Evolutionary conservation across 2,888 invertebrate genomes (phyloP), one percentile per base, ranked within the genome.

Genomic region (Saturnia pavonia): DNA sequence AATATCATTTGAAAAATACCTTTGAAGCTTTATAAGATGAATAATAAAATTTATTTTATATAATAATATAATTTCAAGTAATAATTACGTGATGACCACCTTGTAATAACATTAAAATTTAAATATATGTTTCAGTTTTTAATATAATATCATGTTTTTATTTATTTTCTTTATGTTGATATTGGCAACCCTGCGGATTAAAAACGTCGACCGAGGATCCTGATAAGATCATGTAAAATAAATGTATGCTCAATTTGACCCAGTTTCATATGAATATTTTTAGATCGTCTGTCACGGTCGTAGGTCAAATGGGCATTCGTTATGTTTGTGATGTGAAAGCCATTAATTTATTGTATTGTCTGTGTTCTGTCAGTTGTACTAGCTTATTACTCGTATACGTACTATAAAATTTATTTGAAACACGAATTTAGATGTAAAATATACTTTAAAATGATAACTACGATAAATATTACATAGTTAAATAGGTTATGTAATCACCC

Each of bases 231-330:
- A 77, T 74, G 78, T 73, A 78, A 65, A 40, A 82, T 86, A 84
- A 86, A 88, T 89, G 84, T 86, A 89, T 88, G 84, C 80, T 80
- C 82, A 80, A 80, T 85, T 77, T 84, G 90, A 85, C 88, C 89
- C 78, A 89, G 80, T 86, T 88, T 80, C 77, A 74, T 73, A 77
- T 75, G 78, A 78, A 80, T 80, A 80, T 80, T 82, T 84, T 85
- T 85, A 85, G 82, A 88, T 86, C 84, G 80, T 74, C 76, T 77
- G 85, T 86, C 86, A 88, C 79, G 87, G 87, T 80, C 82, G 75
- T 71, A 78, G 83, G 83, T 85, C 84, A 83, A 82, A 74, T 81
- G 57, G 68, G 40, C 51, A 40, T 57, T 63, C 45, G 68, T 65
- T 65, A 65, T 34, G 65, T 60, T 63, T 71, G 43, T 43, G 57